Percentiles rank a stretch among this genome's conserved stretches.
phyloP scores from a whole-genome alignment of 2,797 vertebrate genomes.

The Etheostoma perlongum region DNA sequence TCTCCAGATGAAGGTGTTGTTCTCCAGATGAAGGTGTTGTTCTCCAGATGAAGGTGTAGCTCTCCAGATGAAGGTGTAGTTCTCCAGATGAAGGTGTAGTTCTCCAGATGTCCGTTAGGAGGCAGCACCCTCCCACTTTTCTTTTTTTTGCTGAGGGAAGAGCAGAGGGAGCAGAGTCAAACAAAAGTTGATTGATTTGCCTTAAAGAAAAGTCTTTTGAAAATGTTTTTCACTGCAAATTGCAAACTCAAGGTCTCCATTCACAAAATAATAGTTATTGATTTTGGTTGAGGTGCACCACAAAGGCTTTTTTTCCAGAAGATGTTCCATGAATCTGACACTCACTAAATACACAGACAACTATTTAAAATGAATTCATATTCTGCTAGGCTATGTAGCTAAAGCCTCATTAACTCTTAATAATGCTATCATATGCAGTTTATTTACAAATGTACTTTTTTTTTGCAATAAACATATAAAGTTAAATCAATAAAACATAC shows the following conservation, averaged over 20 bases:
- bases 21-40: too few relatives aligned
- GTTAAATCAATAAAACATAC: too few relatives aligned
- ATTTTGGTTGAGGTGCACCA: background rate
- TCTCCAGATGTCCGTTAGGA: constrained; percentile 49
- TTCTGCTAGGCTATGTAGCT: background rate
- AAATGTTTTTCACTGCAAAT: constrained; percentile 3
- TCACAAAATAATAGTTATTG: constrained; percentile 1
- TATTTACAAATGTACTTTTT: too few relatives aligned
- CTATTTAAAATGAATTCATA: background rate
- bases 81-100: background rate
- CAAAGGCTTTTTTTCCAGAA: background rate
- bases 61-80: too few relatives aligned
- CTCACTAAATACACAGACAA: background rate
- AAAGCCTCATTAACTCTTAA: background rate
- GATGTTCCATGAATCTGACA: background rate
- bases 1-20: too few relatives aligned
- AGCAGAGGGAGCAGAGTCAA: background rate
- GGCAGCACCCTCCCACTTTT: constrained; percentile 58
- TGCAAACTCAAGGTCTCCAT: constrained; percentile 25
- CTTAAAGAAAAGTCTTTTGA: constrained; percentile 6
- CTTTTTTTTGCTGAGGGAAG: background rate
- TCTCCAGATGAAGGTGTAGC: too few relatives aligned
- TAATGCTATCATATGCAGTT: background rate
- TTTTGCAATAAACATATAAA: too few relatives aligned
- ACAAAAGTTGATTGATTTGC: constrained; percentile 7